Conservation (phyloP, 2,113 vertebrate species). For the Alces alces region DNA sequence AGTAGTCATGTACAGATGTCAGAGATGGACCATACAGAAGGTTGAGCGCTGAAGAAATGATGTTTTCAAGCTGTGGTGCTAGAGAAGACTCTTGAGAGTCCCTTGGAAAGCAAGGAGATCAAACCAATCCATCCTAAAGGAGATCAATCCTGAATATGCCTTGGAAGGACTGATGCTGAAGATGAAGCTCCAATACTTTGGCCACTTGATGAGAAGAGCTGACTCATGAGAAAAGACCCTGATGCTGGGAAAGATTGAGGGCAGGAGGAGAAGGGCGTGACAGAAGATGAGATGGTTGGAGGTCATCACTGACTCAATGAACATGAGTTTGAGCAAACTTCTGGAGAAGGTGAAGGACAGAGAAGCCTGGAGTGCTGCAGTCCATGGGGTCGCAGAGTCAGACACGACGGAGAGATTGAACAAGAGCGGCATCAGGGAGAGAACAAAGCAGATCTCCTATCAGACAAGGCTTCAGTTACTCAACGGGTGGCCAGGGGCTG, state of each 20-base stretch:
- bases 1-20: background rate
- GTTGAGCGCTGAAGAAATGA: background rate
- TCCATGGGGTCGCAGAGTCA: background rate
- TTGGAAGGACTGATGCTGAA: background rate
- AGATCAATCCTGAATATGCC: background rate
- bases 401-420: background rate
- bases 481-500: slow-evolving; percentile 46
- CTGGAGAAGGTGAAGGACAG: background rate
- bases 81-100: background rate
- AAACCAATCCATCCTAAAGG: background rate
- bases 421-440: background rate
- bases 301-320: background rate
- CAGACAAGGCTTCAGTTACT: slow-evolving; percentile 68
- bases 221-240: background rate
- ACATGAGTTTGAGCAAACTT: background rate
- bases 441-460: slow-evolving; percentile 62
- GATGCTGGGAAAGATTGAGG: background rate
- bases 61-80: background rate
- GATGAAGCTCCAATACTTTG: background rate
- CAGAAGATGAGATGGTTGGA: background rate
- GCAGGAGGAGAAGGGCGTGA: background rate
- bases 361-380: background rate
- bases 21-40: background rate
- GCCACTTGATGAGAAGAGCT: background rate
- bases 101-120: background rate